phyloP scores from a whole-genome alignment of 2,888 invertebrate species.

The Salpingus planirostris region DNA sequence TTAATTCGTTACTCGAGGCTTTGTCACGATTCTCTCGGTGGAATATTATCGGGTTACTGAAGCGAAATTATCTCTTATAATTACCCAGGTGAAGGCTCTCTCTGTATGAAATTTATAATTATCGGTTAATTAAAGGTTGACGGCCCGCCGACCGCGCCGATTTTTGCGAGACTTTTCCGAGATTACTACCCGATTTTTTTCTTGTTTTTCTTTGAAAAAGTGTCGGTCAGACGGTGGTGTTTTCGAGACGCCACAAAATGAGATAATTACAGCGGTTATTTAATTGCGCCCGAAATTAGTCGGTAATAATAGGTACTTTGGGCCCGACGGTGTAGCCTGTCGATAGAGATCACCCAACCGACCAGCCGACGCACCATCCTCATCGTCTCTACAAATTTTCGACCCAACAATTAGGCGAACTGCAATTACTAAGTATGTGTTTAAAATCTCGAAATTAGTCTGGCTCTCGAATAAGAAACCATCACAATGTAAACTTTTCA shows the following conservation, averaged over 20 bases:
- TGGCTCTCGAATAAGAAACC: no score
- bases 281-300: slow-evolving; percentile 41
- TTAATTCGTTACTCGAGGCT: slow-evolving; percentile 45
- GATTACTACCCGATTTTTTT: no score
- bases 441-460: slow-evolving; percentile 34
- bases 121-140: slow-evolving; percentile 40
- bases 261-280: slow-evolving; percentile 40
- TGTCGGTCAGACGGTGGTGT: slow-evolving; percentile 21
- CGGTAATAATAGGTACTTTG: slow-evolving; percentile 39
- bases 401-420: slow-evolving; percentile 32
- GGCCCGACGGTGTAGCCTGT: slow-evolving; percentile 22
- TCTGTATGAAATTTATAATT: slow-evolving; percentile 43
- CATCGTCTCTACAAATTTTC: slow-evolving; percentile 18
- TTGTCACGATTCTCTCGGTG: slow-evolving; percentile 46
- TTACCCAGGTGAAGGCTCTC: slow-evolving; percentile 40
- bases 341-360: slow-evolving; percentile 23
- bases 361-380: slow-evolving; percentile 12
- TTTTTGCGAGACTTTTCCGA: no score
- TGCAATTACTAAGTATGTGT: slow-evolving; percentile 38
- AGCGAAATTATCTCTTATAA: slow-evolving; percentile 40
- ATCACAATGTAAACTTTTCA: slow-evolving; percentile 32
- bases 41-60: slow-evolving; percentile 43
- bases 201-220: no score
- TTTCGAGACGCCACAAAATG: slow-evolving; percentile 40
- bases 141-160: no score